Evolutionary conservation across 2,797 vertebrate genomes (phyloP).

Genomic region (Poeciliopsis paucimaculata): DNA sequence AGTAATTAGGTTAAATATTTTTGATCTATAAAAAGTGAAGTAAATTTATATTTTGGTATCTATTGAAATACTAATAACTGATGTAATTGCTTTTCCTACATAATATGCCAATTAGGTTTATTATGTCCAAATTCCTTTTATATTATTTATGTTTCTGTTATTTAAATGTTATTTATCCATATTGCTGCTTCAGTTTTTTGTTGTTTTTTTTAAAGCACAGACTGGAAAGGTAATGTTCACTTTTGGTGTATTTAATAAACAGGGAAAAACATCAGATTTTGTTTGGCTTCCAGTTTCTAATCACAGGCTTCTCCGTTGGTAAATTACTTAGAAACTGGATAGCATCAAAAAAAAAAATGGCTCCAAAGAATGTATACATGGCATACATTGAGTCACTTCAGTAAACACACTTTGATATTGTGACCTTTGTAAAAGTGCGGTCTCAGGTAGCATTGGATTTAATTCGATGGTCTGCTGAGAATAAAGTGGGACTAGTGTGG

Average conservation of each 20-base stretch:
- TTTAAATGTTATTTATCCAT: not conserved
- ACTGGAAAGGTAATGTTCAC: not conserved
- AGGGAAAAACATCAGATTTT: not conserved
- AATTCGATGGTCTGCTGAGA: not conserved
- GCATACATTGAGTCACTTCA: not conserved
- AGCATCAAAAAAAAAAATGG: not conserved
- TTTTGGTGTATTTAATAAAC: not conserved
- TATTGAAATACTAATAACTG: no score
- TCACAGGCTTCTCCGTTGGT: not conserved
- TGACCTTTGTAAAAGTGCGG: not conserved
- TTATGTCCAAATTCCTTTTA: not conserved
- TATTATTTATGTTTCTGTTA: not conserved
- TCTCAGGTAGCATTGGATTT: not conserved
- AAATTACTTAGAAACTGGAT: not conserved
- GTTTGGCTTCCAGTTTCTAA: not conserved
- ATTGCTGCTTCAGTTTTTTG: not conserved
- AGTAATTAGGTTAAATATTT: not conserved
- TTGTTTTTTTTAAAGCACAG: not conserved
- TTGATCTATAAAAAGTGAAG: not conserved
- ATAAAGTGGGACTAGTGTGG: not conserved
- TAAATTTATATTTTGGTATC: not conserved
- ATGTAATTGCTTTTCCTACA: not conserved
- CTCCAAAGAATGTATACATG: not conserved
- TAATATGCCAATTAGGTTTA: not conserved
- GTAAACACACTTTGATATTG: not conserved